Percentiles rank a stretch among this genome's conserved stretches.
Evolutionary conservation across 1,140 invertebrate genomes (phyloP).

Genomic region (Vanessa tameamea): DNA sequence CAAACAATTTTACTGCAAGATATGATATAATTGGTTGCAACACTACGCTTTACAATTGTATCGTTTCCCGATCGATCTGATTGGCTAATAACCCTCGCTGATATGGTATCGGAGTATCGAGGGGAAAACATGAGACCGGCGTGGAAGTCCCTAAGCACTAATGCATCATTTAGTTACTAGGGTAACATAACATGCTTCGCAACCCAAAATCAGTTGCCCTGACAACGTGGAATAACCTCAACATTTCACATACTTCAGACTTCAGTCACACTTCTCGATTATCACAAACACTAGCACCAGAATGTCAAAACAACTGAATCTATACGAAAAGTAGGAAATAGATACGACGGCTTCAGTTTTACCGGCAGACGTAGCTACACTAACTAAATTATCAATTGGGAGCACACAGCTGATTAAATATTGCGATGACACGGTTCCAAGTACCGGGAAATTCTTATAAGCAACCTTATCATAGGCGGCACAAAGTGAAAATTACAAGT

Average conservation of each 20-base stretch:
- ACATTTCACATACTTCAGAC: slow-evolving; percentile 6
- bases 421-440: slow-evolving; percentile 55
- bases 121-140: not conserved
- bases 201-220: slow-evolving; percentile 38
- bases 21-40: not conserved
- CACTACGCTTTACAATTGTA: slow-evolving; percentile 20
- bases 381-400: slow-evolving; percentile 76
- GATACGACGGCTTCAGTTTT: slow-evolving; percentile 42
- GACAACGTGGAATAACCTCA: slow-evolving; percentile 45
- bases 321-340: slow-evolving; percentile 32
- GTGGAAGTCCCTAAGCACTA: not conserved
- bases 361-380: slow-evolving; percentile 58
- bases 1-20: not conserved
- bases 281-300: slow-evolving; percentile 23
- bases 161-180: slow-evolving; percentile 16
- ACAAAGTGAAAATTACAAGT: slow-evolving; percentile 16
- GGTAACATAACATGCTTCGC: slow-evolving; percentile 20
- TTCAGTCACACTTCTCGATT: not conserved
- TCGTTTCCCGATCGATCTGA: slow-evolving; percentile 33
- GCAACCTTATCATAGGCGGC: slow-evolving; percentile 46
- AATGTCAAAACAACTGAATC: slow-evolving; percentile 7
- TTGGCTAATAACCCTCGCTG: slow-evolving; percentile 15
- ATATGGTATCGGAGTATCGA: not conserved
- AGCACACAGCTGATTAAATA: slow-evolving; percentile 76
- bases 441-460: slow-evolving; percentile 40